phyloP scores from a whole-genome alignment of 2,888 invertebrate genomes.

The Caenorhabditis wallacei region DNA sequence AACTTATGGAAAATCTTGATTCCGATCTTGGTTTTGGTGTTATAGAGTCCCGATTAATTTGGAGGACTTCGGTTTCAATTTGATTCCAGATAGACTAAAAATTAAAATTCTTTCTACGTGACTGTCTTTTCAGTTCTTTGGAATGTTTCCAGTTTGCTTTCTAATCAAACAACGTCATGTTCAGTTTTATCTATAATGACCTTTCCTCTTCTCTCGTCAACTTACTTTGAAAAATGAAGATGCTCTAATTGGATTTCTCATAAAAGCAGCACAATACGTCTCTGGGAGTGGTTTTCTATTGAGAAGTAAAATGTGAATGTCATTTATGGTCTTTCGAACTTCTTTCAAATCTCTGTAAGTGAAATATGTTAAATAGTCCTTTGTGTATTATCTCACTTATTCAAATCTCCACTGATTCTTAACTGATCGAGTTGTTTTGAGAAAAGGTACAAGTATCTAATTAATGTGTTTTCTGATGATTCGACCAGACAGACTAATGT shows the following conservation, averaged over 20 bases:
- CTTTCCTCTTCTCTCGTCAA: neutral
- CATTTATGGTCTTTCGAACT: slow-evolving; percentile 53
- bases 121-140: neutral
- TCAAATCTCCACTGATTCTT: slow-evolving; percentile 51
- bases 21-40: slow-evolving; percentile 53
- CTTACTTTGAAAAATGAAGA: slow-evolving; percentile 58
- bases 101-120: neutral
- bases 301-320: slow-evolving; percentile 46
- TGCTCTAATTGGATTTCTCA: slow-evolving; percentile 61
- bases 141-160: neutral
- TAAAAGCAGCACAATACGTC: slow-evolving; percentile 38
- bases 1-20: slow-evolving; percentile 62
- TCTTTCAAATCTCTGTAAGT: slow-evolving; percentile 63
- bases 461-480: slow-evolving; percentile 57
- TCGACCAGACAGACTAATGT: slow-evolving; percentile 58
- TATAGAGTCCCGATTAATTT: slow-evolving; percentile 31
- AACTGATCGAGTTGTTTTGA: slow-evolving; percentile 64
- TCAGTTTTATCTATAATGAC: neutral
- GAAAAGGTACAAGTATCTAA: slow-evolving; percentile 62
- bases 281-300: slow-evolving; percentile 42
- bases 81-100: slow-evolving; percentile 62
- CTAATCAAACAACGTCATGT: neutral
- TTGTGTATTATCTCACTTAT: slow-evolving; percentile 22
- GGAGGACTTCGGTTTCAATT: slow-evolving; percentile 52
- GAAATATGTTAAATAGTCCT: neutral